Evolutionary conservation across 2,797 vertebrate species (phyloP).

Genomic region (Enteromius treurensis): DNA sequence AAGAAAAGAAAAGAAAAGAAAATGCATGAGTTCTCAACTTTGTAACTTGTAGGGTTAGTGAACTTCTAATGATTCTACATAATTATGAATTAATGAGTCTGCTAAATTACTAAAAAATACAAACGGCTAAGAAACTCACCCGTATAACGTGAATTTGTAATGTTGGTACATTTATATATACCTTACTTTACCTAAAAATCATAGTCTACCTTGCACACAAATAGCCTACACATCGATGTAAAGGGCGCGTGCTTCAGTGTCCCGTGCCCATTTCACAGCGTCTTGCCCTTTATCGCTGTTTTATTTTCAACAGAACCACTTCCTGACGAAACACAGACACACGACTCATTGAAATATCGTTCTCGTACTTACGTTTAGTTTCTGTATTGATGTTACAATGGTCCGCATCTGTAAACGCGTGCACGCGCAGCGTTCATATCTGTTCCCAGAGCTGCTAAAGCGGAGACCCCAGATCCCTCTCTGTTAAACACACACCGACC

Average conservation of each 20-base stretch:
- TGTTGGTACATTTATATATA: background rate
- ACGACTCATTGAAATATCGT: background rate
- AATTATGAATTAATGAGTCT: background rate
- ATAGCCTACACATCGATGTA: background rate
- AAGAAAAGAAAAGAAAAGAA: background rate
- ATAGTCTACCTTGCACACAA: background rate
- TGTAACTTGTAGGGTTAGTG: background rate
- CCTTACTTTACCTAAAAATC: background rate
- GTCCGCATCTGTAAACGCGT: slow-evolving; percentile 27
- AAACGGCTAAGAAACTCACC: background rate
- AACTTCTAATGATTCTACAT: background rate
- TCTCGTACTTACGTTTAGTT: slow-evolving; percentile 53
- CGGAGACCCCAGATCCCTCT: background rate
- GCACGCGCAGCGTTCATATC: slow-evolving; percentile 61
- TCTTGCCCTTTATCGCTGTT: background rate
- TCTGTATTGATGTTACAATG: slow-evolving; percentile 38
- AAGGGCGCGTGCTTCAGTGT: background rate
- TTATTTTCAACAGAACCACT: background rate
- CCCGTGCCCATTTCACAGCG: background rate
- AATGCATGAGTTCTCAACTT: background rate
- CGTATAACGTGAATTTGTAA: background rate
- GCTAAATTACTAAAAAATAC: background rate
- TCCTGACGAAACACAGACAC: background rate
- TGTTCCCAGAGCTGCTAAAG: slow-evolving; percentile 15
- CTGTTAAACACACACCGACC: slow-evolving; percentile 4